Base-by-base conservation (phyloP, 2,797 vertebrate genomes). In the Oryzias sinensis region DNA sequence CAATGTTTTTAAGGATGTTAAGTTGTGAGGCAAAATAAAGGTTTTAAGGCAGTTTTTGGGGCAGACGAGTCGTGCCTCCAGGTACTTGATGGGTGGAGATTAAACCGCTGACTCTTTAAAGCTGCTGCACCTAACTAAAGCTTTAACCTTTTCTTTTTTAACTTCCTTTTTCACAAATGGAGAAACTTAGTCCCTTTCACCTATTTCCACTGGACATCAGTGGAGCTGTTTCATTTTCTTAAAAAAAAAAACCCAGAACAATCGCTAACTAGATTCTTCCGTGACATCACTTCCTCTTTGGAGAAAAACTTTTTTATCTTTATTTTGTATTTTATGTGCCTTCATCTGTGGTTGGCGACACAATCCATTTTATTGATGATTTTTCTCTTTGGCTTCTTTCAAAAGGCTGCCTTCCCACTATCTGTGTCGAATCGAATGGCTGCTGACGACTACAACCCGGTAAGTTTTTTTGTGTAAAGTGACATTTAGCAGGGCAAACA, bases 371-470 rank as follows among this genome's bases (percentile, higher is more conserved):
- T 56, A 40, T 56, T 27, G 14, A 27, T 74, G 15, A 65, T 2
- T 17, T 59, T 17, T 15, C 55, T 13, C n/a, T 62, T 56, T 64
- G 33, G 24, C 71, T 68, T 81, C 18, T 63, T 55, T 58, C 5
- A 42, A 53, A 81, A 98, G 96, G 80, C 92, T 78, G 90, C 90
- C 6, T 91, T 88, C 37, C 89, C 89, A 58, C 65, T 85, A 72
- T 91, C 91, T 22, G 89, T 93, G 65, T 81, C 76, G 14, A 72
- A 87, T 40, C 84, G 87, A 17, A 94, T 95, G 93, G 93, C 94
- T 82, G 85, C 92, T 4, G 94, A 96, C 79, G 91, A 93, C 70
- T 96, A 90, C 56, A 70, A 88, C 79, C 89, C 92, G 0, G 96
- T 98, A 88, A 97, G 95, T 94, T 27, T 48, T 16, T 44, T 56